These are phyloP conservation scores for Vannuccia rotundouncinata DNA, from an alignment of 2,888 invertebrate genomes.

Conservation along the genomic window DNA sequence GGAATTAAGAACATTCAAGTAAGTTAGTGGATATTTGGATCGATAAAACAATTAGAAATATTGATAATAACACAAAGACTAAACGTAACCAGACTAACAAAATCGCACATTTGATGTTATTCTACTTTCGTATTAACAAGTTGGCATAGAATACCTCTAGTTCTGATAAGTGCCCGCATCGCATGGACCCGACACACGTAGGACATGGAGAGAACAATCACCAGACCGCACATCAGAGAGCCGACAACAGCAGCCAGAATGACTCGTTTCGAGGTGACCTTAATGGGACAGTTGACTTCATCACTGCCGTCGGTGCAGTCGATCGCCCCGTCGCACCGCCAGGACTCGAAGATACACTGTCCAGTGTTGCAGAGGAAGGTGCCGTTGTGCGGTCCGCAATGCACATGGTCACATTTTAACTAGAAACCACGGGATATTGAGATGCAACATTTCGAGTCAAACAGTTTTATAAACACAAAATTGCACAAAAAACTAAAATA, in stretches of 20 bases:
- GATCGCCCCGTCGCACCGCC: constrained; percentile 31
- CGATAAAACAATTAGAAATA: too few relatives aligned
- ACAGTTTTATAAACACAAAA: too few relatives aligned
- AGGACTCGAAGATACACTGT: constrained; percentile 35
- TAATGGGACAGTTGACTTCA: constrained; percentile 27
- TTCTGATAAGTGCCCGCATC: constrained; percentile 9
- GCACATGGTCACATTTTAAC: neutral
- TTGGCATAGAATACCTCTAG: too few relatives aligned
- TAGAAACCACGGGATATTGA: too few relatives aligned
- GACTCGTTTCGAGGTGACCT: neutral
- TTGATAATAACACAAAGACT: too few relatives aligned
- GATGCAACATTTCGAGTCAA: too few relatives aligned
- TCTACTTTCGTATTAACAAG: too few relatives aligned
- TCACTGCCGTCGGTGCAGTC: constrained; percentile 35
- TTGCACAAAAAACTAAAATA: too few relatives aligned
- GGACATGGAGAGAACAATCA: constrained; percentile 25
- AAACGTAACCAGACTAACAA: too few relatives aligned
- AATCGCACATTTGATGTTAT: too few relatives aligned
- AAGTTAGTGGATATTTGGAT: too few relatives aligned
- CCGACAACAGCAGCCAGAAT: constrained; percentile 29
- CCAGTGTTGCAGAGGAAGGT: constrained; percentile 30
- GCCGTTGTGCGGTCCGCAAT: constrained; percentile 9
- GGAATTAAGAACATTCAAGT: too few relatives aligned
- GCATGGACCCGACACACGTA: constrained; percentile 20
- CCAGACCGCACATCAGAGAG: neutral